Evolutionary conservation across 2,888 invertebrate genomes (phyloP).

Genomic region (Drosophila colorata): DNA sequence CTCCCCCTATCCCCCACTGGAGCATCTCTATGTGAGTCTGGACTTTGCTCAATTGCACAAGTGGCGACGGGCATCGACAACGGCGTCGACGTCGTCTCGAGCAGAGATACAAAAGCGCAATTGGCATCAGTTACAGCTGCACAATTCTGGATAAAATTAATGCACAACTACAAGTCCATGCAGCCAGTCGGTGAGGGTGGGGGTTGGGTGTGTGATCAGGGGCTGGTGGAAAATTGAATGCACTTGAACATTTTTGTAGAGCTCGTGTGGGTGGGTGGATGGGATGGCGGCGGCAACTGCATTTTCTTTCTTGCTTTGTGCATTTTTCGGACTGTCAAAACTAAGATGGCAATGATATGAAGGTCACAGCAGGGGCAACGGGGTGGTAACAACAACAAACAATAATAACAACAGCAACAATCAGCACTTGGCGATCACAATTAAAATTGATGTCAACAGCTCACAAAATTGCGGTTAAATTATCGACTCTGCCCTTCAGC

Average conservation of each 20-base stretch:
- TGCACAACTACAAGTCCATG: slow-evolving; percentile 38
- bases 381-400: slow-evolving; percentile 16
- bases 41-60: slow-evolving; percentile 76
- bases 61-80: slow-evolving; percentile 51
- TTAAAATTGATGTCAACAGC: slow-evolving; percentile 78
- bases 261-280: slow-evolving; percentile 19
- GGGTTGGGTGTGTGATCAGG: background rate
- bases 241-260: slow-evolving; percentile 43
- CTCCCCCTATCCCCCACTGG: background rate
- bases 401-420: slow-evolving; percentile 43
- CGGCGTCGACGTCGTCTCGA: slow-evolving; percentile 21
- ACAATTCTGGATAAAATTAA: slow-evolving; percentile 78
- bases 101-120: slow-evolving; percentile 61
- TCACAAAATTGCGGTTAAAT: slow-evolving; percentile 59
- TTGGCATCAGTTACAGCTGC: slow-evolving; percentile 79
- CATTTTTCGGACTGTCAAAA: slow-evolving; percentile 53
- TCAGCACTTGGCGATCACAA: slow-evolving; percentile 67
- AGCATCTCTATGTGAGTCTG: slow-evolving; percentile 38
- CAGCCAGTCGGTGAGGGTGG: background rate
- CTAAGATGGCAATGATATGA: slow-evolving; percentile 54
- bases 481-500: slow-evolving; percentile 51
- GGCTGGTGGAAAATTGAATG: slow-evolving; percentile 37
- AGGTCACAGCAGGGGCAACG: slow-evolving; percentile 38
- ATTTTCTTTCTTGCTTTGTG: slow-evolving; percentile 31
- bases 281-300: slow-evolving; percentile 20